Base-by-base conservation (phyloP, 2,113 vertebrate genomes). In the Vombatus ursinus region DNA sequence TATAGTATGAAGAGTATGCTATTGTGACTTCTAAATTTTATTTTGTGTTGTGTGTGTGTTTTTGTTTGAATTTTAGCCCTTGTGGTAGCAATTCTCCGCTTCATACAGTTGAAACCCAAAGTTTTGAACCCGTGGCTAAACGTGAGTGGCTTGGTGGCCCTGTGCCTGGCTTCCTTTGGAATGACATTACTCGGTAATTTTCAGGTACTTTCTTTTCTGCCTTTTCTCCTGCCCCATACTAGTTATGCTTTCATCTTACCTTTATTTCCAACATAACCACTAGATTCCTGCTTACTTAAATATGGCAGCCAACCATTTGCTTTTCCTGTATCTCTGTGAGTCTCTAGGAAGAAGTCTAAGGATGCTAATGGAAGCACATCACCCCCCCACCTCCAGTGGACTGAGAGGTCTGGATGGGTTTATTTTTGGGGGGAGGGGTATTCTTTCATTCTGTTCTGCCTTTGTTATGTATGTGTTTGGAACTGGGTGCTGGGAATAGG, bases 131-230 rank as follows among this genome's bases (percentile, higher is more conserved):
- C 98, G 0, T 99, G 99, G 99, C 98, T 99, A 94, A 99, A 99
- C 50, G 91, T 99, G 19, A 97, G 98, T 0, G 98, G 99, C 92
- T 95, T 99, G 97, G 98, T 98, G 97, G 97, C 97, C 0, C 98
- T 99, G 90, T 99, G 99, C 50, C 52, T 99, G 89, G 98, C 98
- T 94, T 99, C 99, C 97, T 99, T 99, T 92, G 99, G 99, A 91
- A 99, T 99, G 99, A 99, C 99, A 0, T 97, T 99, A 0, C 98
- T 99, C 0, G 99, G 99, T 97, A 99, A 99, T 98, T 99, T 99
- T 96, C 99, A 99, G 99, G 99, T 99, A 98, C 95, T 96, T 95
- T 26, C 3, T 57, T 84, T 96, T 68, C 37, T 95, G 89, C 94
- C 97, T 96, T 48, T 96, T 93, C 49, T 31, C 49, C 92, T 96